Evolutionary conservation across 2,113 vertebrate genomes (phyloP).

Genomic region (Tyto alba): DNA sequence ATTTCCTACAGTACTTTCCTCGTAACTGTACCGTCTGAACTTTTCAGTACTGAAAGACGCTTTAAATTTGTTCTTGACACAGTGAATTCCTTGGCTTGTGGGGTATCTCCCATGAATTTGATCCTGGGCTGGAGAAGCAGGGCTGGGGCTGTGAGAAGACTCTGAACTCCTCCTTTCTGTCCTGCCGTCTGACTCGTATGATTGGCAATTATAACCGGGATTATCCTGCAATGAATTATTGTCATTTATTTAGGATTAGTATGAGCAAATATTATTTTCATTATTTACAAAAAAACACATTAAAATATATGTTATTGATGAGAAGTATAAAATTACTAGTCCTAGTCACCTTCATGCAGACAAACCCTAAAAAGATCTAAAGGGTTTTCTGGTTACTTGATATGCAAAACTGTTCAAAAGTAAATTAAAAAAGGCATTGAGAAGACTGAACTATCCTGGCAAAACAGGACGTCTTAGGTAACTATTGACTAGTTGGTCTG

Average conservation of each 20-base stretch:
- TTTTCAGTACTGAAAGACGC: conserved; percentile 62
- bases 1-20: conserved; percentile 61
- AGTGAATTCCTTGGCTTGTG: not conserved
- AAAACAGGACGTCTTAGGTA: not conserved
- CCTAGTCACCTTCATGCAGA: not conserved
- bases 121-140: conserved; percentile 67
- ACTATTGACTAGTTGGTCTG: not conserved
- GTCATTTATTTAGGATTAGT: not conserved
- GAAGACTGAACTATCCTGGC: not conserved
- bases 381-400: not conserved
- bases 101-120: conserved; percentile 60
- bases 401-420: not conserved
- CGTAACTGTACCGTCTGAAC: conserved; percentile 74
- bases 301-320: not conserved
- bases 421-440: not conserved
- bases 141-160: conserved; percentile 73
- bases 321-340: not conserved
- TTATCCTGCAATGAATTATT: conserved; percentile 60
- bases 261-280: not conserved
- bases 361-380: not conserved
- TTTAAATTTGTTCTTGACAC: conserved; percentile 49
- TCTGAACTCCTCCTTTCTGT: conserved; percentile 64
- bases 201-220: conserved; percentile 61
- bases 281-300: not conserved
- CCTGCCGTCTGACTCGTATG: conserved; percentile 59